Percentiles rank a stretch among this genome's conserved stretches.
These are phyloP conservation scores for Drosophila rubida DNA, from an alignment of 2,888 invertebrate species.

Conservation along the genomic window DNA sequence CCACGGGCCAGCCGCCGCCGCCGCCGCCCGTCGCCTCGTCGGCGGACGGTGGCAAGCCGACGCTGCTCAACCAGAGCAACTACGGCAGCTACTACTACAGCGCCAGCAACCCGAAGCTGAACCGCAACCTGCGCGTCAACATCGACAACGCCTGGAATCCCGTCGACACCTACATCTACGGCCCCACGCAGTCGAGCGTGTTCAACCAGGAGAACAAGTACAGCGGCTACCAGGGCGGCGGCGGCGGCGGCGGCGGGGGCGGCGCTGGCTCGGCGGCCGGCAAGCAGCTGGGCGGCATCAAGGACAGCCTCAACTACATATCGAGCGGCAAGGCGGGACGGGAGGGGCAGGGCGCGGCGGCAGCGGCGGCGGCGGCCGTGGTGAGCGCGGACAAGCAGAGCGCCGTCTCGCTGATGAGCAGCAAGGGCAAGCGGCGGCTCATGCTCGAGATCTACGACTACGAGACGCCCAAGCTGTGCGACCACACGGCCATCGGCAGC, in stretches of 20 bases:
- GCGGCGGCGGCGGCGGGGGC: slow-evolving; percentile 60
- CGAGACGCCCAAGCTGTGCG: slow-evolving; percentile 92
- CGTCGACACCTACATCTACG: slow-evolving; percentile 85
- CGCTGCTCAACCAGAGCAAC: slow-evolving; percentile 82
- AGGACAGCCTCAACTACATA: slow-evolving; percentile 84
- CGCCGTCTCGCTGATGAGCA: slow-evolving; percentile 75
- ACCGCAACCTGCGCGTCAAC: slow-evolving; percentile 84
- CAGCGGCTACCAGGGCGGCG: slow-evolving; percentile 83
- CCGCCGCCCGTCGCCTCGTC: slow-evolving; percentile 81
- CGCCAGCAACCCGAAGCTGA: slow-evolving; percentile 84
- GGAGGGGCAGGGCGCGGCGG: slow-evolving; percentile 62
- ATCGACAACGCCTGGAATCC: slow-evolving; percentile 85
- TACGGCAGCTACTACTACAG: slow-evolving; percentile 84
- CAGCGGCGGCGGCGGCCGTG: slow-evolving; percentile 62
- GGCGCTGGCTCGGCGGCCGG: slow-evolving; percentile 24
- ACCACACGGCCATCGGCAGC: slow-evolving; percentile 89
- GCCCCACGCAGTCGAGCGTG: slow-evolving; percentile 85
- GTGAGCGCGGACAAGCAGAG: slow-evolving; percentile 62
- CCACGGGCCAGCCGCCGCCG: slow-evolving; percentile 82
- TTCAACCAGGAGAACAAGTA: slow-evolving; percentile 85
- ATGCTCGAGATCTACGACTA: slow-evolving; percentile 91
- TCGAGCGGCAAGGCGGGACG: slow-evolving; percentile 65
- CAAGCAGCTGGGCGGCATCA: slow-evolving; percentile 79
- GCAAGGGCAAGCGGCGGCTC: slow-evolving; percentile 84
- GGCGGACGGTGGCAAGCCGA: slow-evolving; percentile 78